These are phyloP conservation scores for Hypercompe scribonia DNA, from an alignment of 2,888 invertebrate genomes.

Conservation along the genomic window DNA sequence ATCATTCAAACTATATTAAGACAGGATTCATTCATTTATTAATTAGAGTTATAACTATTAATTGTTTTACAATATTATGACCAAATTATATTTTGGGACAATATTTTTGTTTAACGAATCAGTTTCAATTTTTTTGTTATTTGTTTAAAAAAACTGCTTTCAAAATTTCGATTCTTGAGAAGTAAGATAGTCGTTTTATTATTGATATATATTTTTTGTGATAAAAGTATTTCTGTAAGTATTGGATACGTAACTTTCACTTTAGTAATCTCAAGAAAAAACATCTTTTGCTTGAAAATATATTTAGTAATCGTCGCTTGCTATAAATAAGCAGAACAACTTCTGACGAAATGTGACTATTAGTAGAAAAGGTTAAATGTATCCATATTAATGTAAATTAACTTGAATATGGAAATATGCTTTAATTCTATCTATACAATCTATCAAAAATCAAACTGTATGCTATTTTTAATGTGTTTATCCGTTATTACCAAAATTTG, in stretches of 20 bases:
- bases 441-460: background rate
- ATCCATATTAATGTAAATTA: constrained; percentile 16
- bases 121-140: background rate
- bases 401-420: background rate
- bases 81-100: background rate
- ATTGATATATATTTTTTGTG: too few relatives aligned
- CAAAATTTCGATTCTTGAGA: too few relatives aligned
- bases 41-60: constrained; percentile 12
- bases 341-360: constrained; percentile 13
- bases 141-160: background rate
- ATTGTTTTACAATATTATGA: background rate
- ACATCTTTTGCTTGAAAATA: background rate
- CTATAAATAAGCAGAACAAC: constrained; percentile 5
- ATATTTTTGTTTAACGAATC: background rate
- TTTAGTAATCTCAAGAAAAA: background rate
- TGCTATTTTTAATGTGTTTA: background rate
- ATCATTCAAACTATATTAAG: background rate
- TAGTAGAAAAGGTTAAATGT: constrained; percentile 12
- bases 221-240: background rate
- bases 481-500: background rate
- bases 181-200: too few relatives aligned
- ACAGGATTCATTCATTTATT: background rate
- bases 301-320: background rate
- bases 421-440: constrained; percentile 1
- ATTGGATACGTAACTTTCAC: background rate